Percentiles rank a stretch among this genome's conserved stretches.
Evolutionary conservation across 2,113 vertebrate species (phyloP).

Genomic region (Colistium nudipinnis): DNA sequence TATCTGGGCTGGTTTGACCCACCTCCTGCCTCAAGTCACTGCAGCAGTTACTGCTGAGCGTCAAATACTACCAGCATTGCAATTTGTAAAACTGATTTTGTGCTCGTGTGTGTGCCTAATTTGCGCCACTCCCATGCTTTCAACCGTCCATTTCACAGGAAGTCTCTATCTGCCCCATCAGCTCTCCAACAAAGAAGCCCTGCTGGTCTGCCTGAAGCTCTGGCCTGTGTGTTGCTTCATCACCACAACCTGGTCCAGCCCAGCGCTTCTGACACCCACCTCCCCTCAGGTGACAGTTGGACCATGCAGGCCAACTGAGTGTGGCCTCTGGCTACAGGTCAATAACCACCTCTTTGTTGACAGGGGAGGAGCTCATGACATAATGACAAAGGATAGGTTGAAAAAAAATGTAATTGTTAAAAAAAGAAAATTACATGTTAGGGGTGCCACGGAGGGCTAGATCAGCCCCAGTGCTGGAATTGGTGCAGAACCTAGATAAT

Average conservation of each 20-base stretch:
- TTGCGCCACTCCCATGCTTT: slow-evolving; percentile 15
- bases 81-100: slow-evolving; percentile 31
- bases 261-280: slow-evolving; percentile 15
- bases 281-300: slow-evolving; percentile 45
- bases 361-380: background rate
- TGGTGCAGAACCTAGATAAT: too few relatives aligned
- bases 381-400: slow-evolving; percentile 6
- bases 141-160: slow-evolving; percentile 46
- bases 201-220: slow-evolving; percentile 17
- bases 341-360: slow-evolving; percentile 1
- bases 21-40: slow-evolving; percentile 30
- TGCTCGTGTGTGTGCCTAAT: slow-evolving; percentile 6
- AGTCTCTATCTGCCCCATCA: slow-evolving; percentile 49
- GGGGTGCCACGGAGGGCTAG: too few relatives aligned
- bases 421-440: slow-evolving; percentile 1
- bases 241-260: background rate
- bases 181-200: slow-evolving; percentile 30
- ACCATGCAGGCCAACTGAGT: slow-evolving; percentile 35
- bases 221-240: background rate
- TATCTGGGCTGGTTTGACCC: slow-evolving; percentile 10
- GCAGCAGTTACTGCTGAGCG: slow-evolving; percentile 7
- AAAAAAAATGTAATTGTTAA: background rate
- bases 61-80: slow-evolving; percentile 8
- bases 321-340: slow-evolving; percentile 39
- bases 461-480: too few relatives aligned